phyloP scores from a whole-genome alignment of 2,797 vertebrate species.

The Arctocebus calabarensis region DNA sequence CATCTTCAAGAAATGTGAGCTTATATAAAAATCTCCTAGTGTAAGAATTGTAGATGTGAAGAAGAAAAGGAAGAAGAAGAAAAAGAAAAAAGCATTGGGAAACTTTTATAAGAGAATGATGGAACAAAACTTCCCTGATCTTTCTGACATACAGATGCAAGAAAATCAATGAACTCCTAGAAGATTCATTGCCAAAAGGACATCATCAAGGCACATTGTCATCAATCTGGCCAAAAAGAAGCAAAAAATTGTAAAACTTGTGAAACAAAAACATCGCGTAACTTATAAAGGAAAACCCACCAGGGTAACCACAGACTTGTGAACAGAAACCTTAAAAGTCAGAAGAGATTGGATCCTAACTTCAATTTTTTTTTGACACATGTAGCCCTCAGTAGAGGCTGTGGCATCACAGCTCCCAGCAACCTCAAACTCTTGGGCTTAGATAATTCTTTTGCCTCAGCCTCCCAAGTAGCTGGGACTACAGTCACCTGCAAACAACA shows the following conservation, averaged over 20 bases:
- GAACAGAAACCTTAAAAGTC: too few relatives aligned
- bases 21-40: not conserved
- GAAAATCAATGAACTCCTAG: not conserved
- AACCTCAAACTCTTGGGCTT: too few relatives aligned
- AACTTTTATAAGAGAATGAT: not conserved
- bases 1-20: not conserved
- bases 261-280: too few relatives aligned
- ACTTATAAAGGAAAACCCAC: not conserved
- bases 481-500: too few relatives aligned
- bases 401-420: too few relatives aligned
- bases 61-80: not conserved
- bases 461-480: too few relatives aligned
- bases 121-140: not conserved
- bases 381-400: too few relatives aligned
- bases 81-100: not conserved
- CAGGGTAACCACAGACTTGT: too few relatives aligned
- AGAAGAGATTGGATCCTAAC: too few relatives aligned
- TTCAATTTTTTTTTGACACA: too few relatives aligned
- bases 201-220: not conserved
- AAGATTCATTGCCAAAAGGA: not conserved
- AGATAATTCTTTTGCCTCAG: too few relatives aligned
- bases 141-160: not conserved
- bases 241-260: too few relatives aligned
- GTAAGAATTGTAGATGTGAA: not conserved
- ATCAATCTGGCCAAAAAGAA: not conserved